Evolutionary conservation across 2,797 vertebrate species (phyloP), one percentile per base, ranked within the genome.

Genomic region (Babyrousa celebensis): DNA sequence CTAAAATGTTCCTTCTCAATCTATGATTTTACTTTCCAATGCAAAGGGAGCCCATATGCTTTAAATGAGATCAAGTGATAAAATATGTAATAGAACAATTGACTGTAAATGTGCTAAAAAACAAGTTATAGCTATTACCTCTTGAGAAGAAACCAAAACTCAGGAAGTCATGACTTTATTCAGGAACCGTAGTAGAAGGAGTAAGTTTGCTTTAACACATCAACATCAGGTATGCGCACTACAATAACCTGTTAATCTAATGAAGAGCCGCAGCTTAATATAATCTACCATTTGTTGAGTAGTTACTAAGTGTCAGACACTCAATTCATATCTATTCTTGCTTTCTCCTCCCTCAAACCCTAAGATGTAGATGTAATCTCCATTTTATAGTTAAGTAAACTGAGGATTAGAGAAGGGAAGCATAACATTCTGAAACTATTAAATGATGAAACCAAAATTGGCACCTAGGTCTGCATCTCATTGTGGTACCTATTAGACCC

Each of bases 1-100:
- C 36, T 52, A 48, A 94, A 85, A 72, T 52, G 12, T 63, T 79
- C 29, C 68, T 90, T 27, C 8, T 94, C 27, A 70, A 32, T 15
- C 25, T 83, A 4, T 75, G 3, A 86, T 71, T 93, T 96, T 77
- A 95, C 15, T 63, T 87, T 87, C 17, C 40, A 70, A 5, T 80
- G 15, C 43, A 48, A 79, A 74, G 14, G 25, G 21, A 90, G 2
- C 21, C n/a, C 8, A 21, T 9, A 27, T 43, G 10, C 21, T 86
- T 83, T 72, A 80, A 78, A 54, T 65, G 89, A 85, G 18, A 85
- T 52, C 12, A 84, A 68, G 36, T 21, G 40, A 75, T 18, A 95
- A 4, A 68, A 82, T 56, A 7, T 12, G 12, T 27, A 77, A 60
- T 60, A 60, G 17, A 23, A 52, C 15, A 75, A 48, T 72, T 32